phyloP scores from a whole-genome alignment of 2,113 vertebrate species.

The Pteropus alecto region DNA sequence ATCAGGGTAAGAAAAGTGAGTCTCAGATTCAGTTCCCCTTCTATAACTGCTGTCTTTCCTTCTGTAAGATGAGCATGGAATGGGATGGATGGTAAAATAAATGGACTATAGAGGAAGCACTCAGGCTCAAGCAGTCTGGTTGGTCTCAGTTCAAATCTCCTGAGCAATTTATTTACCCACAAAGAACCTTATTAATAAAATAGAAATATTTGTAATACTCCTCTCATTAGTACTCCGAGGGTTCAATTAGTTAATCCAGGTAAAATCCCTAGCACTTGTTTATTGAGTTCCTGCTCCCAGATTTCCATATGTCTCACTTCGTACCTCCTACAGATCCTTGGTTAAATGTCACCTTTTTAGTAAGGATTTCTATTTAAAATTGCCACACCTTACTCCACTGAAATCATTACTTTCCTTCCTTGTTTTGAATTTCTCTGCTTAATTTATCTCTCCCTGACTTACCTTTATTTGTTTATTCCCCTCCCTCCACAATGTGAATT shows the following conservation, averaged over 20 bases:
- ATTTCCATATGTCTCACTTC: not conserved
- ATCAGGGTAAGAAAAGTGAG: not conserved
- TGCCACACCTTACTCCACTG: not conserved
- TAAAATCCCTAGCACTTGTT: not conserved
- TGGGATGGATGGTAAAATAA: not conserved
- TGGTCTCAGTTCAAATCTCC: not conserved
- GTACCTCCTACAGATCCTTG: not conserved
- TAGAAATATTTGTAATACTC: not conserved
- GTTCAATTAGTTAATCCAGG: not conserved
- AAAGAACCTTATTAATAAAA: not conserved
- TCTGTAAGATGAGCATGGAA: not conserved
- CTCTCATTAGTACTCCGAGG: not conserved
- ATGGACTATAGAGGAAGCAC: not conserved
- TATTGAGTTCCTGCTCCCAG: not conserved
- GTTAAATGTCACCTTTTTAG: not conserved
- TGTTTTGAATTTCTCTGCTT: not conserved
- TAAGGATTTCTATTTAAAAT: not conserved
- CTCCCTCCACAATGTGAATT: not conserved
- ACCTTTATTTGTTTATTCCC: not conserved
- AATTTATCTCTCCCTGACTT: not conserved
- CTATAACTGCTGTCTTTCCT: not conserved
- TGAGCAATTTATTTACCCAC: not conserved
- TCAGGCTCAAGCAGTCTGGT: not conserved
- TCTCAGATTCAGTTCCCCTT: not conserved
- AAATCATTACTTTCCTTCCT: not conserved